These are phyloP conservation scores for Diorhabda elongata DNA, from an alignment of 1,140 invertebrate genomes.

Conservation along the genomic window DNA sequence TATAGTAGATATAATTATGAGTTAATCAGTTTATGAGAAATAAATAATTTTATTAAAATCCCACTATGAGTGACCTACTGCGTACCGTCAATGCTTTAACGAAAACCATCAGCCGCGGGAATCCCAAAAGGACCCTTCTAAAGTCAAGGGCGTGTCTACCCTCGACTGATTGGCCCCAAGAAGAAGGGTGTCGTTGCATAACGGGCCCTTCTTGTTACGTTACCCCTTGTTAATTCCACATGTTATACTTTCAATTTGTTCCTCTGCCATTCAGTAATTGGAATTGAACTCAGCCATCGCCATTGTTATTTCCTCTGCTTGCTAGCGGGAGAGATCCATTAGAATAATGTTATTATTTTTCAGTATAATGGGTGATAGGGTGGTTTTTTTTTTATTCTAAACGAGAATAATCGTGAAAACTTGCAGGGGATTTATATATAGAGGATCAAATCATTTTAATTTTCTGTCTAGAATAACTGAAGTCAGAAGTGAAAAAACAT, in stretches of 20 bases:
- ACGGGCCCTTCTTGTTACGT: constrained; percentile 29
- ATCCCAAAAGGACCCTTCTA: constrained; percentile 22
- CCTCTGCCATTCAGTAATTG: constrained; percentile 33
- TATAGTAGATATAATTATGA: no score
- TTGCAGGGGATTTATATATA: no score
- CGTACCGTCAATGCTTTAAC: constrained; percentile 7
- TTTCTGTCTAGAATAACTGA: no score
- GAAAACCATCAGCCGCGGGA: constrained; percentile 22
- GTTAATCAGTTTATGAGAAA: no score
- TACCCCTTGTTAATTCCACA: constrained; percentile 35
- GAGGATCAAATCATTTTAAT: no score
- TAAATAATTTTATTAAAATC: no score
- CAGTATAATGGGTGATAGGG: constrained; percentile 9
- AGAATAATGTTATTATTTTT: constrained; percentile 33
- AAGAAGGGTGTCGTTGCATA: constrained; percentile 34
- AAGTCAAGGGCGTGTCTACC: constrained; percentile 34
- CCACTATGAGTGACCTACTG: background rate
- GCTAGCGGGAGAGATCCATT: constrained; percentile 25
- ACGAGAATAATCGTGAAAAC: no score
- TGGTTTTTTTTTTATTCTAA: background rate
- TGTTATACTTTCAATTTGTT: constrained; percentile 38
- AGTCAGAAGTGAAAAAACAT: no score
- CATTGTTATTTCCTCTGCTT: constrained; percentile 25
- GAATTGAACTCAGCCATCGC: constrained; percentile 27
- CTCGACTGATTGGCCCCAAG: constrained; percentile 31